phyloP scores from a whole-genome alignment of 2,113 vertebrate genomes.

The Phoenicopterus ruber region DNA sequence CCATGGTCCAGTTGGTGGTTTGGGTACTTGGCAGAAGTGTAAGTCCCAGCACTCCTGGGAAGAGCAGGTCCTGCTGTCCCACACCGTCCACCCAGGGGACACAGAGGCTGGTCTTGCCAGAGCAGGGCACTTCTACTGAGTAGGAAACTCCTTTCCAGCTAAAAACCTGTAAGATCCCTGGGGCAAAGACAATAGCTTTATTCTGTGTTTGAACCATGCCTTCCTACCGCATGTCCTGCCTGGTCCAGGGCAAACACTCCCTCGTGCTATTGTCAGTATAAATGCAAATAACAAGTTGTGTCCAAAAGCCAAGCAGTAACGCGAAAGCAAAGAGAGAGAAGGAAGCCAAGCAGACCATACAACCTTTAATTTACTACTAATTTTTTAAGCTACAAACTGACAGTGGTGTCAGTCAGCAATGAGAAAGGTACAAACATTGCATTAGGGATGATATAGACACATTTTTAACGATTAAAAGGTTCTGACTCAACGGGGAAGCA shows the following conservation, averaged over 20 bases:
- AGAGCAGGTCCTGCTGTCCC: not conserved
- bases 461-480: not conserved
- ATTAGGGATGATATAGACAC: not conserved
- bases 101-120: not conserved
- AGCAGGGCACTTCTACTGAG: not conserved
- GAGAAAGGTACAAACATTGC: not conserved
- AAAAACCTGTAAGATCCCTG: not conserved
- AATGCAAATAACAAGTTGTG: not conserved
- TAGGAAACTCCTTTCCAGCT: not conserved
- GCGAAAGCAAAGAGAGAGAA: not conserved
- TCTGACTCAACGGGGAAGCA: not conserved
- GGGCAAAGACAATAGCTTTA: not conserved
- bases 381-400: not conserved
- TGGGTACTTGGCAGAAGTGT: not conserved
- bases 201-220: not conserved
- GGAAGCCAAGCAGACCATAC: not conserved
- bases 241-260: not conserved
- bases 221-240: rapidly evolving
- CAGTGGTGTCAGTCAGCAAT: not conserved
- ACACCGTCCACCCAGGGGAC: not conserved
- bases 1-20: not conserved
- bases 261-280: not conserved
- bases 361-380: not conserved
- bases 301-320: not conserved
- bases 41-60: not conserved